Base-by-base conservation (phyloP, 2,888 invertebrate genomes). In the Pseudoips prasinana region DNA sequence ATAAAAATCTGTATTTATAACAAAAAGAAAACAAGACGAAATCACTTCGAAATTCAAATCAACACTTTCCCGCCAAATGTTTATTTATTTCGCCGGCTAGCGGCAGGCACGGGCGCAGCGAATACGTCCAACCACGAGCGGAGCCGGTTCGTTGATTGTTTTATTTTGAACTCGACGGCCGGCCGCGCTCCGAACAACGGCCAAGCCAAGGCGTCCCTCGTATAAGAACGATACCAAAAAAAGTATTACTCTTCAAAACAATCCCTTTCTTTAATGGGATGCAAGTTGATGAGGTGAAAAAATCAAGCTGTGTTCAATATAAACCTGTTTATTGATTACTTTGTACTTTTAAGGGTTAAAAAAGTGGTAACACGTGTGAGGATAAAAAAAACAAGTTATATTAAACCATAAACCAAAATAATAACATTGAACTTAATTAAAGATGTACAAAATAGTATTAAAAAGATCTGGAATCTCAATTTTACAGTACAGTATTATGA, bases 131-230 rank as follows among this genome's bases (percentile, higher is more conserved):
- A 63, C 73, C 79, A 58, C 76, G 51, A 65, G 62, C 70, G 64
- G 75, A 85, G 87, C 85, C 85, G 84, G 86, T 82, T 79, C 69
- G 81, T 76, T 81, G 70, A 58, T 73, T 73, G 75, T 83, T 86
- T 82, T 84, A 81, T 85, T 86, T 83, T 79, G 70, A 77, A 73
- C 67, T 58, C 39, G 34, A 25, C 39, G 43, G 33, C 37, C 33
- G 40, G 54, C 46, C 53, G 60, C 57, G 45, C 46, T 56, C 50
- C 53, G 58, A 63, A 58, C 55, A 58, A 57, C 59, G 58, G 58
- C 46, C 56, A 39, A 49, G 61, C 20, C 7, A 20, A 7, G 2
- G 20, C 58, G 60, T 62, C 59, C 50, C 54, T 51, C 39, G 38
- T 42, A 36, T 35, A 48, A 42, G 51, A 46, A 58, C 58, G 51